Percentiles rank a stretch among this genome's conserved stretches.
Evolutionary conservation across 2,888 invertebrate species (phyloP).

Genomic region (Synanthedon andrenaeformis): DNA sequence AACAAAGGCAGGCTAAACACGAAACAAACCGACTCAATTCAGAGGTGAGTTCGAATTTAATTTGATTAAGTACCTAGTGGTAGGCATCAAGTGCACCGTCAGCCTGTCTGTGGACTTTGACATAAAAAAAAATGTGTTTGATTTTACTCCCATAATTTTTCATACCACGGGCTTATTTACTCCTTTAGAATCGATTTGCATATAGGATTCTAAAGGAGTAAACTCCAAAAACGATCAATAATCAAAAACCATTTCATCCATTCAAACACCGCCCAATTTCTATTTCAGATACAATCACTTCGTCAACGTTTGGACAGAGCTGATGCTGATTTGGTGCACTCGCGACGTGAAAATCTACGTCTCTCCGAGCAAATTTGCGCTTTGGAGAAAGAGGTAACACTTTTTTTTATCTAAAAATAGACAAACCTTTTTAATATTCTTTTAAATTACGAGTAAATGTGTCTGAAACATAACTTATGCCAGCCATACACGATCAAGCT

Average conservation of each 20-base stretch:
- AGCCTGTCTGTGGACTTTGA: too few species aligned
- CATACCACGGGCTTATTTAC: too few species aligned
- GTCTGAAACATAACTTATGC: too few species aligned
- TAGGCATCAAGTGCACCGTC: too few species aligned
- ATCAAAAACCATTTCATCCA: too few species aligned
- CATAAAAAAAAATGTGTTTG: too few species aligned
- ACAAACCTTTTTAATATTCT: background rate
- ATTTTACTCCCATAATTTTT: too few species aligned
- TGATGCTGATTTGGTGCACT: slow-evolving; percentile 84
- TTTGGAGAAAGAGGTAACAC: slow-evolving; percentile 81
- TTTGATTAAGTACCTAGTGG: background rate
- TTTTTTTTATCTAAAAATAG: too few species aligned
- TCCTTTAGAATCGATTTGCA: too few species aligned
- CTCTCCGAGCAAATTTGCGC: slow-evolving; percentile 82
- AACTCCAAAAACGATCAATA: too few species aligned
- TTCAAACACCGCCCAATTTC: background rate
- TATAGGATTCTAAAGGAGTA: too few species aligned
- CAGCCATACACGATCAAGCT: too few species aligned
- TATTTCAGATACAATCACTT: slow-evolving; percentile 71
- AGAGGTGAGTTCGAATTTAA: slow-evolving; percentile 60
- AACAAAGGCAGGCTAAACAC: slow-evolving; percentile 81
- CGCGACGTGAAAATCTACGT: slow-evolving; percentile 82
- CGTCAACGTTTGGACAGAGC: slow-evolving; percentile 82
- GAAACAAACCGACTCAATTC: slow-evolving; percentile 81
- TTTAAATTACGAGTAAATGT: background rate